phyloP scores from a whole-genome alignment of 1,140 invertebrate genomes.

The Drosophila fuyamai region DNA sequence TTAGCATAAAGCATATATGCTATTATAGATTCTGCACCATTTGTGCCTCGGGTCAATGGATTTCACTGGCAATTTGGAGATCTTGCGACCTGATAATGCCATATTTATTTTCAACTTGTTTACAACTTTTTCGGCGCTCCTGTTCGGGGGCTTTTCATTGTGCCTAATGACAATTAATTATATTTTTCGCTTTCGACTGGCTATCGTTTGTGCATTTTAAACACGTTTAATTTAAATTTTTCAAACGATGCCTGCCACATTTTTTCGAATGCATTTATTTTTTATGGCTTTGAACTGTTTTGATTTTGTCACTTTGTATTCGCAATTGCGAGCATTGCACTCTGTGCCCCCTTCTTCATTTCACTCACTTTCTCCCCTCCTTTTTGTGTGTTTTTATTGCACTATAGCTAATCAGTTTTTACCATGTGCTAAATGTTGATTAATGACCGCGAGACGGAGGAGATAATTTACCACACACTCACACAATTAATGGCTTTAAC shows the following conservation, averaged over 20 bases:
- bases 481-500: conserved; percentile 23
- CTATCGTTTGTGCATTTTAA: conserved; percentile 68
- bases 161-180: conserved; percentile 60
- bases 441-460: conserved; percentile 10
- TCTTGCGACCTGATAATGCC: conserved; percentile 14
- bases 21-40: conserved; percentile 38
- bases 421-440: conserved; percentile 46
- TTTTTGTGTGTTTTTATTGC: conserved; percentile 8
- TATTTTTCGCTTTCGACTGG: conserved; percentile 27
- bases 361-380: conserved; percentile 8
- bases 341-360: neutral
- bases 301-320: conserved; percentile 50
- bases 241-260: conserved; percentile 70
- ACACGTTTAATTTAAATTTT: conserved; percentile 80
- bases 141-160: conserved; percentile 36
- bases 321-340: conserved; percentile 57
- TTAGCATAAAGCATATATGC: conserved; percentile 17
- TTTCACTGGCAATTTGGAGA: conserved; percentile 22
- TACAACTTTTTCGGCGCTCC: conserved; percentile 40
- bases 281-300: conserved; percentile 72
- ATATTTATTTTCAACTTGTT: conserved; percentile 42
- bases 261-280: conserved; percentile 58
- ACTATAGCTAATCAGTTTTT: conserved; percentile 39
- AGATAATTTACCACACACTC: conserved; percentile 15
- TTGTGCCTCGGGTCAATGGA: conserved; percentile 32